Base-by-base conservation (phyloP, 1,140 invertebrate species). In the Caenorhabditis tropicalis region DNA sequence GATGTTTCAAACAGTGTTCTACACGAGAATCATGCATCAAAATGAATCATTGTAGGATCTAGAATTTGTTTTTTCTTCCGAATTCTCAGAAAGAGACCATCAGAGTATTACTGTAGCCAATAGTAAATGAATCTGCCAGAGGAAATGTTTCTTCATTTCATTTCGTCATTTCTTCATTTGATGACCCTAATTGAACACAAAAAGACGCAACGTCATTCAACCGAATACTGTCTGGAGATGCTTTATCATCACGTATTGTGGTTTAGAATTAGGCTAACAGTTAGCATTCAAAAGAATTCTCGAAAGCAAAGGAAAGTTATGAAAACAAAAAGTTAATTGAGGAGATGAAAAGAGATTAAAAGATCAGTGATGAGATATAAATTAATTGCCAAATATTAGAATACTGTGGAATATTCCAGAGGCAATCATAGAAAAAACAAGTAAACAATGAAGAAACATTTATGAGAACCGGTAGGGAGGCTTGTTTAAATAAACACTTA, bases 131-230 rank as follows among this genome's bases (percentile, higher is more conserved):
- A n/a, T 27, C 21, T 27, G 53, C 21, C 12, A 10, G 0, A 16
- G 29, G 29, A n/a, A 74, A 74, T 43, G 65, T 43, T 74, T 74
- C 65, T 74, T 43, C n/a, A 29, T 36, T 74, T 74, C 65, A 24
- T 74, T 74, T 74, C 65, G n/a, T 74, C 65, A 74, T 74, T 29
- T 43, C n/a, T n/a, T 70, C 31, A 9, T 19, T 24, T 74, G 65
- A 43, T 74, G 65, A 74, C 65, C 65, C 65, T 74, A 74, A 74
- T 74, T 74, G 33, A 65, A 36, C 56, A 31, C 21, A 36, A 36
- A 43, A 16, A 2, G 39, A 65, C 36, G 65, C 36, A 43, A 74
- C 65, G 65, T 46, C 65, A 74, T 24, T 74, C 65, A 29, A 74
- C 65, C 65, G 36, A 15, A 74, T 43, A 19, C 65, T 74, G 65